Percentiles rank a stretch among this genome's conserved stretches.
Evolutionary conservation across 2,113 vertebrate species (phyloP).

Genomic region (Sinocyclocheilus maitianheensis): DNA sequence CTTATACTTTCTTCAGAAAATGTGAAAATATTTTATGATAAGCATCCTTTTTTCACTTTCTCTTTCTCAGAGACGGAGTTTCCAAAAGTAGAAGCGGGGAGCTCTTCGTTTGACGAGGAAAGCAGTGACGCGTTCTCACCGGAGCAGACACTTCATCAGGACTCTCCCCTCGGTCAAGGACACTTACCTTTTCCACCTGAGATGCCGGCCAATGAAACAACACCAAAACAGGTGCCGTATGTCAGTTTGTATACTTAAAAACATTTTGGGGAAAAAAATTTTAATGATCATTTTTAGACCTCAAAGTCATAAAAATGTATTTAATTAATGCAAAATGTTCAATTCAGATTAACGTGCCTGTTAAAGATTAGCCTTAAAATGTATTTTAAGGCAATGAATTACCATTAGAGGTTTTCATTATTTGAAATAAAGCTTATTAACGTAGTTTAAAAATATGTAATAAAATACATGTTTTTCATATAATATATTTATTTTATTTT

Average conservation of each 20-base stretch:
- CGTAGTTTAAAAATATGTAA: no score
- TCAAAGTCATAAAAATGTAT: neutral
- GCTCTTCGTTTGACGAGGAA: conserved; percentile 90
- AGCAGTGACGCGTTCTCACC: conserved; percentile 90
- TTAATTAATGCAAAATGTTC: neutral
- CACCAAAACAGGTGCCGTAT: conserved; percentile 41
- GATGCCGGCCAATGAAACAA: conserved; percentile 46
- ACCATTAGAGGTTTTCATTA: no score
- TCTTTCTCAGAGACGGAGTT: conserved; percentile 57
- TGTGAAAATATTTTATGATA: neutral
- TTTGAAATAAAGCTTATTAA: no score
- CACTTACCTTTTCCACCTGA: conserved; percentile 73
- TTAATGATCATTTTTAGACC: neutral
- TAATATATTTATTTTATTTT: no score
- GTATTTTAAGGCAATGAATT: neutral
- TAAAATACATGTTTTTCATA: no score
- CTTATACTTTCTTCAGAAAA: neutral
- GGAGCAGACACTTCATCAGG: conserved; percentile 82
- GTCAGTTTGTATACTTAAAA: neutral
- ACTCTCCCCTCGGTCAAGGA: conserved; percentile 78
- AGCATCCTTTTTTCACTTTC: neutral
- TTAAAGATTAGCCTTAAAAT: neutral
- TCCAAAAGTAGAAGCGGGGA: conserved; percentile 65
- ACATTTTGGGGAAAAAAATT: neutral
- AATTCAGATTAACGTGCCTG: neutral